A percentile compares a stretch with the other conserved stretches of the same genome.
Conservation (phyloP, 2,113 vertebrate genomes). For the Sorex araneus region DNA sequence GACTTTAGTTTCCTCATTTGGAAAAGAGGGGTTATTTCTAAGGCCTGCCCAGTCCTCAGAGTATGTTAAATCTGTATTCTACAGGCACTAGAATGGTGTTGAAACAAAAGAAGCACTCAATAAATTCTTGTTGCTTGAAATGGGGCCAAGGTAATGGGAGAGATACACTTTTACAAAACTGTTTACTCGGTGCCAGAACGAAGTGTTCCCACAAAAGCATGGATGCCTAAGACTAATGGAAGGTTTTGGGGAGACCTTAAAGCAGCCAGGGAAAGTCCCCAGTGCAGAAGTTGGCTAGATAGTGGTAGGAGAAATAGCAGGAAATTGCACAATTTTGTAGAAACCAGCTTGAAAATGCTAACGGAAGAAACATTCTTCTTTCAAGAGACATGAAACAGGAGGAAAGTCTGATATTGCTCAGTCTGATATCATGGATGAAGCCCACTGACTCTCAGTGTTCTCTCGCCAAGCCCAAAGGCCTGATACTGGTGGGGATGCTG, state of each 20-base stretch:
- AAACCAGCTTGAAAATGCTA: constrained; percentile 72
- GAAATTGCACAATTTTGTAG: constrained; percentile 79
- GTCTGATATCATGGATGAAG: constrained; percentile 20
- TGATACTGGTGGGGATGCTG: not conserved
- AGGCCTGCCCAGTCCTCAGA: not conserved
- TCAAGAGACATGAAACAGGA: constrained; percentile 64
- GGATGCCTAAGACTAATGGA: not conserved
- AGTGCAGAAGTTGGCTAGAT: constrained; percentile 58
- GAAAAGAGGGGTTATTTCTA: constrained; percentile 14
- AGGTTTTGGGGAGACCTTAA: constrained; percentile 42
- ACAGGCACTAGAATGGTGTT: not conserved
- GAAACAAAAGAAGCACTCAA: not conserved
- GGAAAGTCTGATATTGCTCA: constrained; percentile 49
- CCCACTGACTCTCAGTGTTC: not conserved
- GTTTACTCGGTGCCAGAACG: constrained; percentile 1
- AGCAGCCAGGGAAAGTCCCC: constrained; percentile 37
- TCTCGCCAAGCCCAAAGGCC: not conserved
- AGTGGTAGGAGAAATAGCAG: constrained; percentile 56
- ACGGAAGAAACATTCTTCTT: constrained; percentile 65
- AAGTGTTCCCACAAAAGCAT: constrained; percentile 31
- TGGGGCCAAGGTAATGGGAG: constrained; percentile 50
- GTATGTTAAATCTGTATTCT: not conserved
- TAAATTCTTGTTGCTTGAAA: constrained; percentile 67
- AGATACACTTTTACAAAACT: constrained; percentile 52
- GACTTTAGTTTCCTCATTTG: constrained; percentile 9